Percentiles rank a stretch among this genome's conserved stretches.
These are phyloP conservation scores for Drosophila multiciliata DNA, from an alignment of 2,888 invertebrate species.

Conservation along the genomic window DNA sequence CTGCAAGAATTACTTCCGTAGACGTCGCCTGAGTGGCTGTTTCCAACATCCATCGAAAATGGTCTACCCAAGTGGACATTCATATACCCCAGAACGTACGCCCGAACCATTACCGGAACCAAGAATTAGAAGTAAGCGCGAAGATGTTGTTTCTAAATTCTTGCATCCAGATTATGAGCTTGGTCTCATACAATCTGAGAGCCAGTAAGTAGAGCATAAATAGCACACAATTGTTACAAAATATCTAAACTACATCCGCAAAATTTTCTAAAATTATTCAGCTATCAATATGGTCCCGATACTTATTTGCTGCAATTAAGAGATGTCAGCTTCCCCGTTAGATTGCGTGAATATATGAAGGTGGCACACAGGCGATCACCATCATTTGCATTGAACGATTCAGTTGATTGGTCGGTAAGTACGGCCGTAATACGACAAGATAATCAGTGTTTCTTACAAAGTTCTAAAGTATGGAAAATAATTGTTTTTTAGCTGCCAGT, in stretches of 20 bases:
- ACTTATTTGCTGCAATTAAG: conserved; percentile 97
- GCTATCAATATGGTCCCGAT: conserved; percentile 98
- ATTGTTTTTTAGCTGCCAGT: conserved; percentile 89
- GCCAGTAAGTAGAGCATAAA: conserved; percentile 89
- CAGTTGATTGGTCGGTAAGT: conserved; percentile 91
- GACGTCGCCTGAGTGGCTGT: conserved; percentile 92
- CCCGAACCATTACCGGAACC: conserved; percentile 87
- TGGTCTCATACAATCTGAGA: conserved; percentile 92
- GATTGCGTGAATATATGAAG: conserved; percentile 96
- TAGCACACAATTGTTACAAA: neutral
- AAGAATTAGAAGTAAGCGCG: conserved; percentile 87
- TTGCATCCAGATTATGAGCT: conserved; percentile 94
- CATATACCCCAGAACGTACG: conserved; percentile 92
- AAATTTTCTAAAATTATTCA: conserved; percentile 77
- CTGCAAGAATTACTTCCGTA: conserved; percentile 94
- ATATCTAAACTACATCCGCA: neutral
- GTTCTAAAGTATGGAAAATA: neutral
- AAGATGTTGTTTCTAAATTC: conserved; percentile 90
- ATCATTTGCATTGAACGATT: conserved; percentile 89
- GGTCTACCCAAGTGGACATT: conserved; percentile 95
- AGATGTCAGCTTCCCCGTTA: conserved; percentile 97
- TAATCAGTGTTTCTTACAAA: neutral
- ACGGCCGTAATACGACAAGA: neutral
- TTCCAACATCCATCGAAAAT: conserved; percentile 96
- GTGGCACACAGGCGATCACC: conserved; percentile 93